Conservation (phyloP, 2,797 vertebrate species). For the Clarias platycephalus region DNA sequence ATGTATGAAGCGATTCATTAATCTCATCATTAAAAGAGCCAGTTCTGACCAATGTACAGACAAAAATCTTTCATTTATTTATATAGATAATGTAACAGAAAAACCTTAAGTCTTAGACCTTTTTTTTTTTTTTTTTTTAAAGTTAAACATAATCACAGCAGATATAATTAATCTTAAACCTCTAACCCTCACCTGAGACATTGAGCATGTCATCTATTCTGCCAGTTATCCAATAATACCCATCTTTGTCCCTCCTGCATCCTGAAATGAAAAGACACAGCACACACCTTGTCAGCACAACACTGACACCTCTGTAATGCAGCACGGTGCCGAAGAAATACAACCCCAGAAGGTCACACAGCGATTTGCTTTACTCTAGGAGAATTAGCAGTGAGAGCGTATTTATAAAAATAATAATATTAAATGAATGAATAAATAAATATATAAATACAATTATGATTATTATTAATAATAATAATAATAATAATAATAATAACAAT, state of each 20-base stretch:
- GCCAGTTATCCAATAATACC: slow-evolving; percentile 85
- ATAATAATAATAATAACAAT: too few species aligned
- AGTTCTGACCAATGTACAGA: too few species aligned
- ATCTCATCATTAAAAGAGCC: too few species aligned
- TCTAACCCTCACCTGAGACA: slow-evolving; percentile 72
- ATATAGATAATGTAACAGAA: neutral
- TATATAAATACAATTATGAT: too few species aligned
- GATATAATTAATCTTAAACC: neutral
- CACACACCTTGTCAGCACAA: slow-evolving; percentile 18
- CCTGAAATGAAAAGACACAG: slow-evolving; percentile 62
- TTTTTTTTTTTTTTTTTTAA: too few species aligned
- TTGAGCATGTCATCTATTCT: slow-evolving; percentile 85
- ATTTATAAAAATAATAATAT: neutral
- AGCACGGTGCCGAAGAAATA: neutral
- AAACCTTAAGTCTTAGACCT: neutral
- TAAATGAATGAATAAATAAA: too few species aligned
- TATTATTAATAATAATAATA: too few species aligned
- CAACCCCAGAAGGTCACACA: slow-evolving; percentile 3
- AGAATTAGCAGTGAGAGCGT: neutral
- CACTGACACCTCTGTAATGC: neutral
- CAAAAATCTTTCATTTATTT: too few species aligned
- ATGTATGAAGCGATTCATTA: too few species aligned
- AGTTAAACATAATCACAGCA: neutral
- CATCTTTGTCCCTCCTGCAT: slow-evolving; percentile 80
- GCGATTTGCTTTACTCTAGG: neutral